Base-by-base conservation (phyloP, 2,888 invertebrate species). In the Leptopilina drosophilae region DNA sequence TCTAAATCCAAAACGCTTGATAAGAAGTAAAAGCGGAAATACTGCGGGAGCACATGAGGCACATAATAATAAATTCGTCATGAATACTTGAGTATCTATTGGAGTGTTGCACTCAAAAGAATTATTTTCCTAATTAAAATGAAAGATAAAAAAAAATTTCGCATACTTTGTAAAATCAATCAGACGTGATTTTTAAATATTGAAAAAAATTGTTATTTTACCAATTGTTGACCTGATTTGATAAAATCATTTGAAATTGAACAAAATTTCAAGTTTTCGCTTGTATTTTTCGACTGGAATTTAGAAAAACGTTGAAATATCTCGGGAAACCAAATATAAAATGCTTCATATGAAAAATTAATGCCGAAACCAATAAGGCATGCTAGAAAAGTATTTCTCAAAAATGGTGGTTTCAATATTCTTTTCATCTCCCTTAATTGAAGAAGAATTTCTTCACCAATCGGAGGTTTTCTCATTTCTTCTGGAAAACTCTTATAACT, bases 281-380 rank as follows among this genome's bases (percentile, higher is more conserved):
- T 56, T 73, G 33, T 9, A 73, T 33, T 56, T n/a, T 56, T 26
- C 33, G 56, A 8, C 26, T 96, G 95, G 90, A 94, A 96, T 87
- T 95, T 94, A 86, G 96, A 95, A 91, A 96, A 96, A 77, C 97
- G 95, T 91, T 87, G 86, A 92, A 97, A 97, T 85, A 97, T 92
- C 90, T 97, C 97, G 9, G 97, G 97, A 92, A 97, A 96, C 97
- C 97, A 97, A 90, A 97, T 94, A 95, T 96, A 97, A 67, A 97
- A 92, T 11, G 97, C 97, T 91, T 97, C 97, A 92, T 97, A 97
- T 88, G 97, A 97, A 92, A 96, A 95, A 64, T 9, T 73, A 12
- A 56, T 4, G 9, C 2, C 9, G n/a, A 33, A 73, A 56, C 33
- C 53, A 14, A n/a, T 5, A 8, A 56, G n/a, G 6, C 56, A 56